These are phyloP conservation scores for Heterocephalus glaber DNA, from an alignment of 2,113 vertebrate species.

Conservation along the genomic window DNA sequence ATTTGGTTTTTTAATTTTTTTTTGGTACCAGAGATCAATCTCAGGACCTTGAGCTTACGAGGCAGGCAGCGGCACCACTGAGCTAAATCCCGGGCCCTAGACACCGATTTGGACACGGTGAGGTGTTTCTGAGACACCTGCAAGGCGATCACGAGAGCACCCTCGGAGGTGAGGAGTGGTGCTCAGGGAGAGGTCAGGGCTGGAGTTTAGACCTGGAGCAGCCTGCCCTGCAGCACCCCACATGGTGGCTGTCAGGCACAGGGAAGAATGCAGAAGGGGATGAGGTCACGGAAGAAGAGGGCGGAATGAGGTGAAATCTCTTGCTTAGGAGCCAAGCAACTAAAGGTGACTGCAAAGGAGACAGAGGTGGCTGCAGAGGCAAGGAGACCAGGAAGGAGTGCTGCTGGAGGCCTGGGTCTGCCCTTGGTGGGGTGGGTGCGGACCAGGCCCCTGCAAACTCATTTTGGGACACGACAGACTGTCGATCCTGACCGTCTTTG, in stretches of 20 bases:
- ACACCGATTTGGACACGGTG: no score
- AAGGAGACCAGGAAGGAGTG: not conserved
- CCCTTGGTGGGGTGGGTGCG: not conserved
- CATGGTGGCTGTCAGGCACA: not conserved
- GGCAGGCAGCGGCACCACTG: no score
- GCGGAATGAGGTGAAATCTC: not conserved
- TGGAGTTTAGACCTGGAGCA: not conserved
- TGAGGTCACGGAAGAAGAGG: not conserved
- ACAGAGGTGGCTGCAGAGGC: not conserved
- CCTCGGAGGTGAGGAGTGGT: not conserved
- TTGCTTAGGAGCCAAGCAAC: not conserved
- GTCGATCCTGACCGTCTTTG: fast-evolving
- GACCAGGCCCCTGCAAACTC: not conserved
- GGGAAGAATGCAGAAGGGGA: not conserved
- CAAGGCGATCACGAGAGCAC: not conserved
- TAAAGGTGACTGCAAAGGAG: not conserved
- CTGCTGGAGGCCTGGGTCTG: not conserved
- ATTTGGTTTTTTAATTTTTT: no score
- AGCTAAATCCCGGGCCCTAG: no score
- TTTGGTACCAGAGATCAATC: no score
- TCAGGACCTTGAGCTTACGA: no score
- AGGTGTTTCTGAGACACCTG: not conserved
- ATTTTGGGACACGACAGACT: not conserved
- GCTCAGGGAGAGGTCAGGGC: not conserved
- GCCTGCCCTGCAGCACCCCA: not conserved